A percentile compares a stretch with the other conserved stretches of the same genome.
These are phyloP conservation scores for Tubulanus polymorphus DNA, from an alignment of 2,888 invertebrate species.

Conservation along the genomic window DNA sequence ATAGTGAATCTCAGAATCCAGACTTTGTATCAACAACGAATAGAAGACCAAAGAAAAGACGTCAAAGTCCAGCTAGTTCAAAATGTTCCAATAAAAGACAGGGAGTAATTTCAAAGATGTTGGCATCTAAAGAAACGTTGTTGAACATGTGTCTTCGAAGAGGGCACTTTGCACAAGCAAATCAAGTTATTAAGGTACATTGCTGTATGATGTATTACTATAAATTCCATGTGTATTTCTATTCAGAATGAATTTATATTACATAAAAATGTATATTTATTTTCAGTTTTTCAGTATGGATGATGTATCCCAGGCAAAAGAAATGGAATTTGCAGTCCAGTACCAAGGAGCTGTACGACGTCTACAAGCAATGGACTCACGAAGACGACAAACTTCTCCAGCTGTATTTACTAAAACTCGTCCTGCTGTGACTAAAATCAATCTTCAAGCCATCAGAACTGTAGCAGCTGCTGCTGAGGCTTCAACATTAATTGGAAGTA, in stretches of 20 bases:
- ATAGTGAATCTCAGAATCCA: background rate
- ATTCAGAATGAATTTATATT: background rate
- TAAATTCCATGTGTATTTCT: background rate
- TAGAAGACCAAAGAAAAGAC: background rate
- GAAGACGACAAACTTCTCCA: constrained; percentile 14
- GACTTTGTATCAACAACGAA: no score
- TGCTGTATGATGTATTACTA: constrained; percentile 5
- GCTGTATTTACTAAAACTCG: constrained; percentile 8
- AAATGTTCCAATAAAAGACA: background rate
- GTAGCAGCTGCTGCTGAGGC: constrained; percentile 45
- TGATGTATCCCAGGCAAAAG: constrained; percentile 29
- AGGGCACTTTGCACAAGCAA: constrained; percentile 69
- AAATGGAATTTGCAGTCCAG: constrained; percentile 39
- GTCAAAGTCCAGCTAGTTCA: background rate
- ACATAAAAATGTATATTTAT: background rate
- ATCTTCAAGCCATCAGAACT: constrained; percentile 32
- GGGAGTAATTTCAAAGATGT: constrained; percentile 55
- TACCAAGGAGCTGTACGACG: constrained; percentile 30
- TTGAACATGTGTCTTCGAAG: constrained; percentile 73
- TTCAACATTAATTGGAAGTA: constrained; percentile 33
- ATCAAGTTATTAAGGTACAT: constrained; percentile 74
- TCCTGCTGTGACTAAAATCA: constrained; percentile 17
- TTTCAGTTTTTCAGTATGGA: constrained; percentile 43
- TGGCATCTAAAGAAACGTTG: constrained; percentile 71
- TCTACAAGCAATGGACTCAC: constrained; percentile 23